phyloP scores from a whole-genome alignment of 1,140 invertebrate species.

The Drosophila rufa region DNA sequence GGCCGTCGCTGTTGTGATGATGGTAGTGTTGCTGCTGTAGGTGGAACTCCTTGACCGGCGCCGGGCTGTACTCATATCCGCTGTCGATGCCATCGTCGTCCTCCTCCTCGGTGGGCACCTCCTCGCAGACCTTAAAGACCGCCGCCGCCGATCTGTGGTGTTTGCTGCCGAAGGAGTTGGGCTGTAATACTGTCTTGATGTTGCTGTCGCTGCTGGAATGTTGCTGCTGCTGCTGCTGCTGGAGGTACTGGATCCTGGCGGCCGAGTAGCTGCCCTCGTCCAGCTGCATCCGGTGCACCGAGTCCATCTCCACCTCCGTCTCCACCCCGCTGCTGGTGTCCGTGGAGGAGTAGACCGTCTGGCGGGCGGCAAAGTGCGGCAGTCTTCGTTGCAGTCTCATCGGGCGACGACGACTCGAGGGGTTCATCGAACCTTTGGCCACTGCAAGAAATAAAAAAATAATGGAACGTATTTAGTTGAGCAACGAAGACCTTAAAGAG shows the following conservation, averaged over 20 bases:
- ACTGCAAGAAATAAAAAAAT: slow-evolving; percentile 53
- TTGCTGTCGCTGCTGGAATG: slow-evolving; percentile 48
- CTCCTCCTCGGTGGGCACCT: slow-evolving; percentile 27
- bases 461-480: slow-evolving; percentile 1
- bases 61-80: slow-evolving; percentile 54
- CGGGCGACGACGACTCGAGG: slow-evolving; percentile 48
- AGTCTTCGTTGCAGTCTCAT: slow-evolving; percentile 30
- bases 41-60: slow-evolving; percentile 33
- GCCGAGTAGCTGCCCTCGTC: slow-evolving; percentile 9
- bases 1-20: slow-evolving; percentile 55
- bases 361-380: slow-evolving; percentile 17
- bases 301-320: slow-evolving; percentile 13
- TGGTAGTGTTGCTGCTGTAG: slow-evolving; percentile 16
- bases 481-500: neutral
- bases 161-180: slow-evolving; percentile 34
- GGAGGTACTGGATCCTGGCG: slow-evolving; percentile 12
- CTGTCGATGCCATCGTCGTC: slow-evolving; percentile 54
- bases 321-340: slow-evolving; percentile 14
- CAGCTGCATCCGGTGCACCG: slow-evolving; percentile 36
- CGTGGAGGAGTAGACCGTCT: slow-evolving; percentile 10
- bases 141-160: slow-evolving; percentile 24
- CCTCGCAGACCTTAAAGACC: slow-evolving; percentile 44
- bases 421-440: slow-evolving; percentile 62
- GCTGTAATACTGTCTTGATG: slow-evolving; percentile 76
- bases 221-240: slow-evolving; percentile 28